These are phyloP conservation scores for Corticium candelabrum DNA, from an alignment of 37 sponge, comb jelly and placozoan species.

Conservation along the genomic window DNA sequence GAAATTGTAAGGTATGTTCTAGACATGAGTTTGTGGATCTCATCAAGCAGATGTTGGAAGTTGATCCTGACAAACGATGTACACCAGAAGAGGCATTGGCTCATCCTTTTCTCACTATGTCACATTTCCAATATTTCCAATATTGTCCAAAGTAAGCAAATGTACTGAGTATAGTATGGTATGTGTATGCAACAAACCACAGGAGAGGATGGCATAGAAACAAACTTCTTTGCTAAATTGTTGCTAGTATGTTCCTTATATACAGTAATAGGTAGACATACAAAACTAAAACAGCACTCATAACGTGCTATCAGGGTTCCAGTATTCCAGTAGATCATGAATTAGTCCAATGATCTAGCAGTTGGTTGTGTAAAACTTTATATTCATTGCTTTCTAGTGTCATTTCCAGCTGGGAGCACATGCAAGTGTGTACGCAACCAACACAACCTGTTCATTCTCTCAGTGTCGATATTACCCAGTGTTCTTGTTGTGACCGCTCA, in stretches of 20 bases:
- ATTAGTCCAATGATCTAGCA: background rate
- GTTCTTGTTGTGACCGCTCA: background rate
- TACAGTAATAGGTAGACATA: no score
- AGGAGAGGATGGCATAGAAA: no score
- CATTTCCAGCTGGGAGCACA: background rate
- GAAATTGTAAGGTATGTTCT: no score
- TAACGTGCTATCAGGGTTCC: no score
- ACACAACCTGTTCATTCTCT: background rate
- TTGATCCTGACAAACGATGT: constrained; percentile 46
- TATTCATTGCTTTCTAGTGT: background rate
- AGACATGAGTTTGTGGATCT: constrained; percentile 56
- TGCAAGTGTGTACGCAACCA: background rate
- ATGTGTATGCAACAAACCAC: no score
- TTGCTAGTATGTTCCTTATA: no score
- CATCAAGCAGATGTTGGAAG: constrained; percentile 31
- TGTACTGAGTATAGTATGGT: no score
- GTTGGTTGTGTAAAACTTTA: no score
- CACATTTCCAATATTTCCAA: constrained; percentile 44
- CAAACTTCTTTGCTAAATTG: no score
- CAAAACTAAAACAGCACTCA: no score
- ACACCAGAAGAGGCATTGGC: constrained; percentile 43
- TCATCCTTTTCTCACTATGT: constrained; percentile 77
- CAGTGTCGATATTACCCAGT: background rate
- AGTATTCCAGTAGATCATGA: background rate
- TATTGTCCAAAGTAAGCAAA: constrained; percentile 5